Base-by-base conservation (phyloP, 2,113 vertebrate genomes). In the Nansenia antarctica region DNA sequence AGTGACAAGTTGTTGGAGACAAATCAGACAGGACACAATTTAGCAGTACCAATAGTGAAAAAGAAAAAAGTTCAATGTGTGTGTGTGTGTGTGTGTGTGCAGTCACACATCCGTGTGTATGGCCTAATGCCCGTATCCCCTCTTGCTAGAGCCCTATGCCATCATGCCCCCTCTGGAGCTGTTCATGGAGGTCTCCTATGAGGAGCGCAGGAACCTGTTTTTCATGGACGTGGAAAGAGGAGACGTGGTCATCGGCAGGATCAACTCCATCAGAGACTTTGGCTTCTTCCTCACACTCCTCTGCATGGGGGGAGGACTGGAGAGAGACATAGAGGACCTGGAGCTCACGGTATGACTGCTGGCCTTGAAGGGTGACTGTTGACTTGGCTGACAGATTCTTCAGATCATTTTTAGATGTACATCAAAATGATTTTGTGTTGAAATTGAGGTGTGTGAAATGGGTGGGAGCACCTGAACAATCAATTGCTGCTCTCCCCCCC, bases 251-350 rank as follows among this genome's bases (percentile, higher is more conserved):
- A 94, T 99, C 20, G 97, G 97, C 62, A 92, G 90, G 77, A 96
- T 99, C 59, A 95, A 93, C 27, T 97, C 96, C 31, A 94, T 99
- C 39, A 89, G 97, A 34, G 98, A 99, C 73, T 99, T 98, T 14
- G 97, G 97, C 45, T 98, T 99, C 89, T 99, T 99, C 82, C 92
- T 99, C 81, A 97, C 93, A 61, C 87, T 99, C 70, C 92, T 99
- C 55, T 96, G 95, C 68, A 90, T 94, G 70, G 95, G 92, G 30
- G 95, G 96, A 35, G 92, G 87, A 29, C 74, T 93, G 61, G 88
- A 94, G 78, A 93, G 98, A 84, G 94, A 98, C 71, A 92, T 99
- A 12, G 91, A 94, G 29, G 93, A 97, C 78, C 83, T 99, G 20
- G 96, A 99, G 87, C 91, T 99, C 77, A 96, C 92, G 71, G 98